Percentiles rank a stretch among this genome's conserved stretches.
phyloP scores from a whole-genome alignment of 2,797 vertebrate genomes.

The Decapterus maruadsi region DNA sequence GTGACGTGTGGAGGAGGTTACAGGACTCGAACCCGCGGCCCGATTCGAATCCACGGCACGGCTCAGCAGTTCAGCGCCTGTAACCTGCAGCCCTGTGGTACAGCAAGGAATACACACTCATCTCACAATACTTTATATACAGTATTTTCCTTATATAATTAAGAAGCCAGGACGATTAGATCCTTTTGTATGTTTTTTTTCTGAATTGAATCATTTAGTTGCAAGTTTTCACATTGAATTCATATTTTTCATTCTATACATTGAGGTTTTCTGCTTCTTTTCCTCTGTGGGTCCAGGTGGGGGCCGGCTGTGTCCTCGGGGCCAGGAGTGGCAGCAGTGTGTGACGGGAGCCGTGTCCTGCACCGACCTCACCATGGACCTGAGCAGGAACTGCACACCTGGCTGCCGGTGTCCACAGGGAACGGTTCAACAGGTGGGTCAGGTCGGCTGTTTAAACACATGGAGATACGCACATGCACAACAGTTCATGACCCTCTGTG shows the following conservation, averaged over 20 bases:
- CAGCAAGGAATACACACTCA: not conserved
- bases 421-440: constrained; percentile 83
- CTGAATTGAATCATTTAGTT: no score
- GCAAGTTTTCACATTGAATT: no score
- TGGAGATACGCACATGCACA: not conserved
- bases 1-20: constrained; percentile 92
- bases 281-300: constrained; percentile 69
- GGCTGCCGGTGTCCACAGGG: constrained; percentile 88
- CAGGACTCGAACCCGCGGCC: constrained; percentile 85
- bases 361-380: constrained; percentile 79
- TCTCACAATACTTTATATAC: not conserved
- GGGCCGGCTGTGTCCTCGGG: constrained; percentile 79
- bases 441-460: not conserved
- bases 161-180: not conserved
- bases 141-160: no score
- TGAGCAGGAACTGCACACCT: constrained; percentile 79
- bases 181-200: no score
- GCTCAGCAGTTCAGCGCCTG: constrained; percentile 90
- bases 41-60: constrained; percentile 77
- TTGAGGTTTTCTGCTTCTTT: not conserved
- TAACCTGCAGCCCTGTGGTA: constrained; percentile 88
- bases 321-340: constrained; percentile 87
- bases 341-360: constrained; percentile 83
- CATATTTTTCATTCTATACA: not conserved
- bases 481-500: not conserved